Conservation (phyloP, 2,888 invertebrate species). For the Rotaria magnacalcarata region DNA sequence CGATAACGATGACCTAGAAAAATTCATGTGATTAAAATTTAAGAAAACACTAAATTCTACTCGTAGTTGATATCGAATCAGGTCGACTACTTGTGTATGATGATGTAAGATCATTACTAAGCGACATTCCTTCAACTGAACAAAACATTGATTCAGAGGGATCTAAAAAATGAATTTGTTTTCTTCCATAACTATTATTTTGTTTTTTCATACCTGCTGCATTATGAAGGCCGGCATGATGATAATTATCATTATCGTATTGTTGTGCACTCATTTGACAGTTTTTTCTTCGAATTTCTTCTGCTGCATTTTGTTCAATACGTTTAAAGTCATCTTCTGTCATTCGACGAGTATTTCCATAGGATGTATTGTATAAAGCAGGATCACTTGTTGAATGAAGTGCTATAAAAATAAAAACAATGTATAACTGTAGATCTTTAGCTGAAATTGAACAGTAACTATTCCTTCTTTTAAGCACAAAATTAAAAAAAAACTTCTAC, state of each 20-base stretch:
- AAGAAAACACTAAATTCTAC: background rate
- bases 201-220: background rate
- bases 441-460: no score
- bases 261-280: background rate
- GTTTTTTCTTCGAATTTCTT: constrained; percentile 24
- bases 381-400: background rate
- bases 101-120: background rate
- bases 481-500: no score
- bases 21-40: background rate
- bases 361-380: background rate
- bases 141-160: constrained; percentile 19
- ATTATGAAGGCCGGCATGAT: background rate
- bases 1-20: background rate
- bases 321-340: background rate
- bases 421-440: background rate
- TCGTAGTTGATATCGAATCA: background rate
- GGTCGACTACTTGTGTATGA: constrained; percentile 23
- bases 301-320: constrained; percentile 19
- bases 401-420: background rate
- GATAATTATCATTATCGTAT: background rate
- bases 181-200: background rate
- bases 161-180: background rate
- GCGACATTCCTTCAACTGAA: constrained; percentile 24
- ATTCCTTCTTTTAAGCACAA: no score
- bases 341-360: constrained; percentile 4